Percentiles rank a stretch among this genome's conserved stretches.
Evolutionary conservation across 92 coral and sea anemone genomes (phyloP).

Genomic region (Anthopleura xanthogrammica): DNA sequence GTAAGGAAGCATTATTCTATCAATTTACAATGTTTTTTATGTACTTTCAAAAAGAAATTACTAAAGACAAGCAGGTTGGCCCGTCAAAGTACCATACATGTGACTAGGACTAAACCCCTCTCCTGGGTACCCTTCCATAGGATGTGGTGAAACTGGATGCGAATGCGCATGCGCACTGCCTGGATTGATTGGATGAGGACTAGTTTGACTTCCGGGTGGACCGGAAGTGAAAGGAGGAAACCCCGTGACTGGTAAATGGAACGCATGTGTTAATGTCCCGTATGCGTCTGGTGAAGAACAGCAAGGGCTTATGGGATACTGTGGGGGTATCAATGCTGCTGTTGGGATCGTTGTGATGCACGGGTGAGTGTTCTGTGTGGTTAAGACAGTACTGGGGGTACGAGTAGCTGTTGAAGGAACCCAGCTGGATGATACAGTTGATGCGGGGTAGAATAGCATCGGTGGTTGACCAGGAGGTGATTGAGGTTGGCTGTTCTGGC

Average conservation of each 20-base stretch:
- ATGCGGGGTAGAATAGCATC: slow-evolving; percentile 24
- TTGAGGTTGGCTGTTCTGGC: slow-evolving; percentile 44
- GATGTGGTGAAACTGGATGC: slow-evolving; percentile 62
- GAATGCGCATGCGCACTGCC: slow-evolving; percentile 35
- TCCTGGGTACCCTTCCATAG: slow-evolving; percentile 35
- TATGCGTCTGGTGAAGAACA: slow-evolving; percentile 67
- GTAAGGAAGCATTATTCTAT: not conserved
- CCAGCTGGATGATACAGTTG: slow-evolving; percentile 15
- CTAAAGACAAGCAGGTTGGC: slow-evolving; percentile 27
- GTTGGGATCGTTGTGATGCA: slow-evolving; percentile 64
- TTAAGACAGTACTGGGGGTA: slow-evolving; percentile 43
- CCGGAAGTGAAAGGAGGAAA: slow-evolving; percentile 57
- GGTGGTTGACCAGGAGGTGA: slow-evolving; percentile 53
- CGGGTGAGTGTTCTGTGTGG: slow-evolving; percentile 58
- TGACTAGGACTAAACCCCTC: slow-evolving; percentile 35
- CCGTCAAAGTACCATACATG: slow-evolving; percentile 16
- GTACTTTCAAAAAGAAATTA: not conserved
- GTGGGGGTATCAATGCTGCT: slow-evolving; percentile 61
- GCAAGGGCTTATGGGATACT: slow-evolving; percentile 74
- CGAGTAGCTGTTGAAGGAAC: slow-evolving; percentile 12
- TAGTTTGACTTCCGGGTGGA: slow-evolving; percentile 54
- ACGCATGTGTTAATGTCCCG: slow-evolving; percentile 62
- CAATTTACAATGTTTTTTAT: not conserved
- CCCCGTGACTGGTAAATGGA: slow-evolving; percentile 58
- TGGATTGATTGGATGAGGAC: slow-evolving; percentile 44